These are phyloP conservation scores for Tinea trinotella DNA, from an alignment of 2,888 invertebrate genomes.

Conservation along the genomic window DNA sequence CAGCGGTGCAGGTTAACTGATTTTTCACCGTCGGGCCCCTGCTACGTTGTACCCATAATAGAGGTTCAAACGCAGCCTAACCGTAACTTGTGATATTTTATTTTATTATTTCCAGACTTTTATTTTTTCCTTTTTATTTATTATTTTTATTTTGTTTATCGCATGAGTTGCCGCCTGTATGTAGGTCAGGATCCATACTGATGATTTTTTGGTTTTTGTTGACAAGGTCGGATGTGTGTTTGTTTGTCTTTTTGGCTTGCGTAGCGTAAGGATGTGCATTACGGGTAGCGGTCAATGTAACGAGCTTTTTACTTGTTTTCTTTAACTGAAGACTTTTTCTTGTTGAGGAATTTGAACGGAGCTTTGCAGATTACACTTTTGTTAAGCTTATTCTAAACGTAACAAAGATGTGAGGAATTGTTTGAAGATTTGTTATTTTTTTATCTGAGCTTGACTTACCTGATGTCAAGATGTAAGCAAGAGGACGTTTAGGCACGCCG, in stretches of 20 bases:
- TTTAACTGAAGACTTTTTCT: background rate
- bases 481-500: too few relatives aligned
- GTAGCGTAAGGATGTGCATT: background rate
- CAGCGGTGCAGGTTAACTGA: too few relatives aligned
- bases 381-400: too few relatives aligned
- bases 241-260: constrained; percentile 13
- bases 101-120: constrained; percentile 55
- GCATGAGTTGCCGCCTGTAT: constrained; percentile 48
- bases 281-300: background rate
- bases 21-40: too few relatives aligned
- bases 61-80: constrained; percentile 37
- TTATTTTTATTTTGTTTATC: constrained; percentile 58
- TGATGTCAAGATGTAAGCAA: too few relatives aligned
- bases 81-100: constrained; percentile 67
- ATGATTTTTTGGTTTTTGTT: constrained; percentile 57
- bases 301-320: background rate
- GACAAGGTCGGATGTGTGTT: constrained; percentile 47
- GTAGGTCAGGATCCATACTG: constrained; percentile 59
- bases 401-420: too few relatives aligned
- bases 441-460: too few relatives aligned
- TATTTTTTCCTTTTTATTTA: constrained; percentile 57
- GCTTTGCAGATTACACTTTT: too few relatives aligned
- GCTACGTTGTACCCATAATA: too few relatives aligned
- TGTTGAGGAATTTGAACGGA: background rate
- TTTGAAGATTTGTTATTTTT: too few relatives aligned